Evolutionary conservation across 2,888 invertebrate genomes (phyloP), one percentile per base, ranked within the genome.

Genomic region (Pharmacophagus antenor): DNA sequence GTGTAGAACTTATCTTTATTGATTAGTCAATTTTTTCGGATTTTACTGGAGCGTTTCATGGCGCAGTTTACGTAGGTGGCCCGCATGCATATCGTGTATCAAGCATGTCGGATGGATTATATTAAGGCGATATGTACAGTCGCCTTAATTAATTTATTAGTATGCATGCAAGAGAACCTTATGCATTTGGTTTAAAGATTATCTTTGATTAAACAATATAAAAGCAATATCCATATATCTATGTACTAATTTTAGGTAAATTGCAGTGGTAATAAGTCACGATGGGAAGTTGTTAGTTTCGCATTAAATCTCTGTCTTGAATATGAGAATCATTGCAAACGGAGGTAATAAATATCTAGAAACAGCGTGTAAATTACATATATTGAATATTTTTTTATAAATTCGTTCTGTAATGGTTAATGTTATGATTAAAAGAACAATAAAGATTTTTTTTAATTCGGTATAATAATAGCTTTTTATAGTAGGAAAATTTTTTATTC

Each of bases 31-130:
- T 27, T 27, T 27, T 7, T 27, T 27, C 27, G 10, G 27, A 27
- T 27, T 46, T 20, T 46, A 18, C 5, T 27, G 20, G 21, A 2
- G 31, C 18, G 51, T 20, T 21, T 21, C 20, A 21, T 51, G 31
- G 1, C 27, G 31, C 27, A 27, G 20, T 15, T 37, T 25, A 37
- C 12, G 37, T 51, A 18, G 31, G 49, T 17, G 27, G 31, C 12
- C 37, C 31, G 50, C n/a, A 51, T 44, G 44, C 41, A 15, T 17
- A 15, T 54, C 47, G 47, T n/a, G 53, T 17, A 25, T 44, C 5
- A 42, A 17, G 42, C 52, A 42, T 23, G 42, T 52, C 37, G n/a
- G 20, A 21, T 20, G n/a, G 51, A 37, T 27, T 50, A 27, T 18
- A 50, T 50, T 50, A 50, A 25, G 17, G 7, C 10, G 17, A 15